Conservation (phyloP, 2,888 invertebrate genomes). For the Mayetiola destructor region DNA sequence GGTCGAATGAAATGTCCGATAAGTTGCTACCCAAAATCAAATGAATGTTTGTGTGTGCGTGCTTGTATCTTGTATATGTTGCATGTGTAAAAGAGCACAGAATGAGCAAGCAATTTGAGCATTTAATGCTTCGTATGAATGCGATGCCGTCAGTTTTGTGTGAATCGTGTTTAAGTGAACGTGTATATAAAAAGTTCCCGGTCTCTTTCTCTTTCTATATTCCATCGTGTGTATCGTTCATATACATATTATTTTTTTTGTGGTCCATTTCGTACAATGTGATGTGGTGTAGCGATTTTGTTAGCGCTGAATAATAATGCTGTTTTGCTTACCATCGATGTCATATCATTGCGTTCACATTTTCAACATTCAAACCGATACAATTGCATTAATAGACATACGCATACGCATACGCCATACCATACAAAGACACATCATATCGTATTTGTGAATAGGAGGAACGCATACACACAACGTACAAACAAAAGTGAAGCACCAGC, state of each 20-base stretch:
- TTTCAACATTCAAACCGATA: no score
- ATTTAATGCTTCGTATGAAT: background rate
- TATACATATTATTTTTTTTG: no score
- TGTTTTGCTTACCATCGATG: slow-evolving; percentile 1
- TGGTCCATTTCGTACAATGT: background rate
- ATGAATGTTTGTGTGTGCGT: background rate
- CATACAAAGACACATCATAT: no score
- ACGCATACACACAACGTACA: no score
- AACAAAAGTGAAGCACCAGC: background rate
- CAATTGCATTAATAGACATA: no score
- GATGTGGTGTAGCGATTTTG: background rate
- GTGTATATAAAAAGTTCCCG: no score
- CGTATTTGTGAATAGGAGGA: no score
- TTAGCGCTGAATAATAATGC: background rate
- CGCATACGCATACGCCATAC: no score
- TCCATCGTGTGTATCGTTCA: no score
- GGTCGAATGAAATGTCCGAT: no score
- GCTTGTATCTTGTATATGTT: background rate
- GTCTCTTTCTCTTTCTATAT: no score
- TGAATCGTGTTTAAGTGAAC: slow-evolving; percentile 4
- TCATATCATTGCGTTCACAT: slow-evolving; percentile 5
- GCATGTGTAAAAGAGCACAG: background rate
- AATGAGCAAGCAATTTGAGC: background rate
- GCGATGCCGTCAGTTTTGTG: slow-evolving; percentile 7
- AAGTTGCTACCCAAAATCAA: no score